Conservation (phyloP, 2,888 invertebrate genomes). For the Caenorhabditis becei region DNA sequence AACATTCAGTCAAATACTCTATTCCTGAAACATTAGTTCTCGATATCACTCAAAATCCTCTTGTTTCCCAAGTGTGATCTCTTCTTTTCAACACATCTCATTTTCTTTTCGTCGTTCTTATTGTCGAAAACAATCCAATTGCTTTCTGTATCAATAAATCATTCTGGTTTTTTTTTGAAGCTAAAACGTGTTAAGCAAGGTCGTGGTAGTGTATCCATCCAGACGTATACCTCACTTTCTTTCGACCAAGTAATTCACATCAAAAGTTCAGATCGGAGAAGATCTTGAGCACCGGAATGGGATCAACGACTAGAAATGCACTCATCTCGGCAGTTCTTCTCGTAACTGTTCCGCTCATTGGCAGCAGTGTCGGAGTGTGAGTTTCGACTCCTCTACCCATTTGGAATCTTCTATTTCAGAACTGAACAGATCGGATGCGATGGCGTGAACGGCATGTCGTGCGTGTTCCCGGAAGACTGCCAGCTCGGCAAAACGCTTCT, state of each 20-base stretch:
- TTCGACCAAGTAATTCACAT: background rate
- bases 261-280: background rate
- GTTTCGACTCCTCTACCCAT: too few relatives aligned
- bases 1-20: slow-evolving; percentile 14
- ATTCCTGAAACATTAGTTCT: slow-evolving; percentile 10
- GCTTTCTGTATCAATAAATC: background rate
- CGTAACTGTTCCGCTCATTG: slow-evolving; percentile 4
- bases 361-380: background rate
- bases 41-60: background rate
- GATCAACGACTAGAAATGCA: background rate
- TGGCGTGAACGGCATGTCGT: slow-evolving; percentile 83
- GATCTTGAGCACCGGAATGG: background rate
- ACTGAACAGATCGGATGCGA: slow-evolving; percentile 8
- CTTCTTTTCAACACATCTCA: background rate
- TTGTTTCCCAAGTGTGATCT: background rate
- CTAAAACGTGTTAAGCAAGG: too few relatives aligned
- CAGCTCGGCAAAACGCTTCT: slow-evolving; percentile 86
- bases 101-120: too few relatives aligned
- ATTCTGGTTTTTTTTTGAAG: too few relatives aligned
- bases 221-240: too few relatives aligned
- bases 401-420: background rate
- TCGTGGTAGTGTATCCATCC: too few relatives aligned
- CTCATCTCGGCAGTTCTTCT: slow-evolving; percentile 6
- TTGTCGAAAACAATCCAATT: background rate
- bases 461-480: slow-evolving; percentile 85